Percentiles rank a stretch among this genome's conserved stretches.
These are phyloP conservation scores for Amblyjoppa fuscipennis DNA, from an alignment of 2,888 invertebrate genomes.

Conservation along the genomic window DNA sequence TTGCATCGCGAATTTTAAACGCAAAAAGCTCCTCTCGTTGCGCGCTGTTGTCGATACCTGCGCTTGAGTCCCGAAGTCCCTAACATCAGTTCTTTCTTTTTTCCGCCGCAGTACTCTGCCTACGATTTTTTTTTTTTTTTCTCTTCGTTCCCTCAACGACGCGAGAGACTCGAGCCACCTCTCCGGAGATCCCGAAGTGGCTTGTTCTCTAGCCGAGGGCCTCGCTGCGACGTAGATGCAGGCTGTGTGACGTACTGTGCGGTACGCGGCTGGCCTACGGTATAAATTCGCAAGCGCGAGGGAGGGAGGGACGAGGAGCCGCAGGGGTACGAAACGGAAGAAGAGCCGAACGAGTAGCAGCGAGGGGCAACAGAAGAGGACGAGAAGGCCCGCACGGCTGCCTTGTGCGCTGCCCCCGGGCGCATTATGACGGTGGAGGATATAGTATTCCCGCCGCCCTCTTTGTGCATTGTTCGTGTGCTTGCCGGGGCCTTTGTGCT, in stretches of 20 bases:
- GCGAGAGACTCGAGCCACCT: slow-evolving; percentile 48
- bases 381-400: slow-evolving; percentile 72
- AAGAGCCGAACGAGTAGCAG: slow-evolving; percentile 55
- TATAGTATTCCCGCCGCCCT: slow-evolving; percentile 51
- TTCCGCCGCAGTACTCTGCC: slow-evolving; percentile 26
- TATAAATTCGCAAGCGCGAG: slow-evolving; percentile 46
- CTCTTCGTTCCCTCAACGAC: slow-evolving; percentile 36
- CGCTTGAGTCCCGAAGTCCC: too few relatives aligned
- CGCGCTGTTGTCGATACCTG: too few relatives aligned
- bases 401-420: slow-evolving; percentile 68
- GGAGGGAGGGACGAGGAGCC: slow-evolving; percentile 8
- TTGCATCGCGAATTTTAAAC: slow-evolving; percentile 53
- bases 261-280: slow-evolving; percentile 11
- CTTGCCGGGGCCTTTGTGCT: slow-evolving; percentile 80
- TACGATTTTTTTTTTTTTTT: slow-evolving; percentile 38
- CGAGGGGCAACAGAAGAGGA: slow-evolving; percentile 46
- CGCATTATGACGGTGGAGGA: slow-evolving; percentile 77
- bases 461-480: slow-evolving; percentile 81
- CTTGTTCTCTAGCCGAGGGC: slow-evolving; percentile 35
- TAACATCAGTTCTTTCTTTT: background rate
- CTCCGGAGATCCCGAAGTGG: slow-evolving; percentile 56
- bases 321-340: slow-evolving; percentile 40
- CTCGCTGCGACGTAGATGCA: slow-evolving; percentile 26
- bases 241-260: slow-evolving; percentile 1
- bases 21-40: background rate